Evolutionary conservation across 2,888 invertebrate genomes (phyloP), one percentile per base, ranked within the genome.

Genomic region (Chromoteleia sp.): DNA sequence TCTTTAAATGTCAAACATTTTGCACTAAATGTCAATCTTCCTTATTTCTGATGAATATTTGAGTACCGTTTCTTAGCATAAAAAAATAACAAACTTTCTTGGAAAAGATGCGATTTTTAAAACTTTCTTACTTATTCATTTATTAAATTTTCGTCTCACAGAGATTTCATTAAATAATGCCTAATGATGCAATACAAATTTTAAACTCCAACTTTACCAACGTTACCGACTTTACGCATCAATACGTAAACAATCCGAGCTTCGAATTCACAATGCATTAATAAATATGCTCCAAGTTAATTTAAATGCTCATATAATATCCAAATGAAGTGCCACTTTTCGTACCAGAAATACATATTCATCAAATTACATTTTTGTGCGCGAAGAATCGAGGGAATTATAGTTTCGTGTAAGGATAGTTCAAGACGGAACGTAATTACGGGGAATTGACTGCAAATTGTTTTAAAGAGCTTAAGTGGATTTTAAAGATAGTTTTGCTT

Each of bases 331-430:
- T 12, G 14, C 14, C n/a, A 14, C n/a, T 39, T 39, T 39, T 39
- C 8, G 2, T 39, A 17, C 43, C 12, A 43, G 17, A 43, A 15
- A 17, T 43, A 17, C 17, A 17, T 43, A 17, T 43, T 43, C 15
- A 50, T 29, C 12, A 50, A 50, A 50, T 50, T 50, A 29, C 7
- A 50, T 8, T 43, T 39, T 39, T 39, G 8, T 6, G 2, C 10
- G 14, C 12, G 8, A 39, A 39, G 1, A 39, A 8, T 39, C 8
- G 8, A 12, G 3, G n/a, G 19, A 36, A 56, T 17, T 33, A 56
- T 15, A 33, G 8, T 56, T 58, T 58, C 30, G 15, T 30, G 52
- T 52, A 30, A 30, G 52, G 36, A 54, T 54, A 19, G 19, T 54
- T 54, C 19, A 59, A 59, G 15, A 59, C 12, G 3, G 15, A 43